Percentiles rank a stretch among this genome's conserved stretches.
Conservation (phyloP, 2,888 invertebrate species). For the Nemoura dubitans region DNA sequence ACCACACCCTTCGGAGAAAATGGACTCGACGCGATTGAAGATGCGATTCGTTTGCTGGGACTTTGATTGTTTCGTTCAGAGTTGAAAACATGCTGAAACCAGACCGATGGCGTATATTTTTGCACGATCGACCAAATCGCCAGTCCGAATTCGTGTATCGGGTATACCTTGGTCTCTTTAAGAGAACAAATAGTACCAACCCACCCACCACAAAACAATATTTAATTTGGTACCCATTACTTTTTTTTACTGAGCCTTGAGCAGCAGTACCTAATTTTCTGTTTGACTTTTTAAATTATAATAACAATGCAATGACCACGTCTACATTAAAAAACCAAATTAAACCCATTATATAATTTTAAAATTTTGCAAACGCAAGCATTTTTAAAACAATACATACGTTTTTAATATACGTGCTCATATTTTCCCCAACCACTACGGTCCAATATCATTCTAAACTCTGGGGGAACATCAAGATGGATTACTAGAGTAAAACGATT, state of each 20-base stretch:
- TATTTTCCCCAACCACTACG: not conserved
- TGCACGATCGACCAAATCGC: no score
- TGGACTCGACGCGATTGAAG: not conserved
- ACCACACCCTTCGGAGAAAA: not conserved
- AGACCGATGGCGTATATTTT: no score
- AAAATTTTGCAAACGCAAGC: not conserved
- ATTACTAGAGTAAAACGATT: conserved; percentile 26
- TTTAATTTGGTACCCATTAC: no score
- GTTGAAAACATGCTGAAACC: no score
- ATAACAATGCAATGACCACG: not conserved
- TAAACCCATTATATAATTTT: not conserved
- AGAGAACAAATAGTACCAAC: no score
- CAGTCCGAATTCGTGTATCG: no score
- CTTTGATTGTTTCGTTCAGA: not conserved
- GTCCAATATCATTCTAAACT: not conserved
- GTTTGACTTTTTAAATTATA: not conserved
- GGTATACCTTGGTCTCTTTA: no score
- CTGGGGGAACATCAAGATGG: not conserved
- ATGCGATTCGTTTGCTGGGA: not conserved
- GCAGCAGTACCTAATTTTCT: no score
- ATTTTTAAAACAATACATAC: not conserved
- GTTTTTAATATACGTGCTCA: not conserved
- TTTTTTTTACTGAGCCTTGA: no score
- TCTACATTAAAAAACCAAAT: not conserved
- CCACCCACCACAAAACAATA: no score